Conservation (phyloP, 2,888 invertebrate species). For the Catocala sponsa region DNA sequence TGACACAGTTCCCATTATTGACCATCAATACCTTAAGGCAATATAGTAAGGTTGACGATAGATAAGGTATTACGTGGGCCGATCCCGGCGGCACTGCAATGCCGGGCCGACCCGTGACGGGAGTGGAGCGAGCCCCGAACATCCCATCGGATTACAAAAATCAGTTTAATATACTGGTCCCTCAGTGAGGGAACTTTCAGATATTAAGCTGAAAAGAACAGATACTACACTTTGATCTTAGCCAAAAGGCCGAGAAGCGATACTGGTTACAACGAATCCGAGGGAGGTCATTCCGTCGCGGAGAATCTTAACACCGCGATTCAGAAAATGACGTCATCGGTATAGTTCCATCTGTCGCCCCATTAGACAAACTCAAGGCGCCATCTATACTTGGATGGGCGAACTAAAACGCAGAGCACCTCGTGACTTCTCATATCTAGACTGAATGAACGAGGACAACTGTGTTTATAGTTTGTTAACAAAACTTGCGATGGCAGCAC, state of each 20-base stretch:
- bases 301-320: slow-evolving; percentile 49
- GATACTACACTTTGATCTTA: slow-evolving; percentile 68
- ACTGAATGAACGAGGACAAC: too few species aligned
- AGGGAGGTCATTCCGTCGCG: slow-evolving; percentile 26
- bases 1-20: too few species aligned
- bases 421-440: too few species aligned
- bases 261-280: slow-evolving; percentile 27
- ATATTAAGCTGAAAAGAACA: slow-evolving; percentile 58
- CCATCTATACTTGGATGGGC: not conserved
- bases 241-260: slow-evolving; percentile 87
- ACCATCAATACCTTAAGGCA: too few species aligned
- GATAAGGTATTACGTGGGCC: slow-evolving; percentile 30
- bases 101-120: slow-evolving; percentile 90
- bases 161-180: slow-evolving; percentile 88
- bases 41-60: too few species aligned
- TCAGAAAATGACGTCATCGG: slow-evolving; percentile 30
- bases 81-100: slow-evolving; percentile 90
- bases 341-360: slow-evolving; percentile 26
- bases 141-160: slow-evolving; percentile 74
- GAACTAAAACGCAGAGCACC: not conserved
- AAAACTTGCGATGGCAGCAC: too few species aligned
- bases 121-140: slow-evolving; percentile 90
- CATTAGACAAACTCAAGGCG: not conserved
- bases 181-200: slow-evolving; percentile 73
- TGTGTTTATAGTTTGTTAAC: too few species aligned